These are phyloP conservation scores for Heliconius ethilla DNA, from an alignment of 2,888 invertebrate species.

Conservation along the genomic window DNA sequence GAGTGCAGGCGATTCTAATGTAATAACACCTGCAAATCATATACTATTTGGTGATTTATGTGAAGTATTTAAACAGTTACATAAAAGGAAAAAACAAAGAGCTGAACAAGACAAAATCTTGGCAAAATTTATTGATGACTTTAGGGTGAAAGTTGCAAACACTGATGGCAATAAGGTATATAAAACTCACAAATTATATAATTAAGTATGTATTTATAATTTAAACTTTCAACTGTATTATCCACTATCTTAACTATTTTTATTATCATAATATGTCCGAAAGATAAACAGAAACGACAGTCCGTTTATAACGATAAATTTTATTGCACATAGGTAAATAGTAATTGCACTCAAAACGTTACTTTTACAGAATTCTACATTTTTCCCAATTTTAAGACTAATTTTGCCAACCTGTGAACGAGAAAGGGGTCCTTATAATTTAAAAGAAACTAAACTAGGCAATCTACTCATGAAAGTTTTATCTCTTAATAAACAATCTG, in stretches of 20 bases:
- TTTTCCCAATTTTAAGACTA: conserved; percentile 89
- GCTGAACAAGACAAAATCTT: conserved; percentile 76
- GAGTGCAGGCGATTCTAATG: conserved; percentile 19
- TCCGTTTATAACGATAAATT: neutral
- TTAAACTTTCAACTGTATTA: neutral
- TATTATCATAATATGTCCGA: too few relatives aligned
- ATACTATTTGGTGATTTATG: conserved; percentile 82
- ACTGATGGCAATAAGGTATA: conserved; percentile 66
- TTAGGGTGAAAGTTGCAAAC: conserved; percentile 65
- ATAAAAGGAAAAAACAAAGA: conserved; percentile 66
- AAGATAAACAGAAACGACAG: neutral
- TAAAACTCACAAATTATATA: neutral
- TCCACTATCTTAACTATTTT: neutral
- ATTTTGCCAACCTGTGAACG: conserved; percentile 90
- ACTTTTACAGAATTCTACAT: conserved; percentile 77
- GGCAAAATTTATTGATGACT: conserved; percentile 73
- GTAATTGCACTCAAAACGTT: neutral
- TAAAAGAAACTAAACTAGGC: conserved; percentile 90
- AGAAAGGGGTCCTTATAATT: conserved; percentile 90
- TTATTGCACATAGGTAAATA: too few relatives aligned
- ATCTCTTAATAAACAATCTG: conserved; percentile 85
- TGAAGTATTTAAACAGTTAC: conserved; percentile 83
- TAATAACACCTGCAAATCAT: conserved; percentile 56
- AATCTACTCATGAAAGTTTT: conserved; percentile 88
- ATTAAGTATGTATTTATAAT: neutral